These are phyloP conservation scores for Choristoneura rosaceana DNA, from an alignment of 2,888 invertebrate species.

Conservation along the genomic window DNA sequence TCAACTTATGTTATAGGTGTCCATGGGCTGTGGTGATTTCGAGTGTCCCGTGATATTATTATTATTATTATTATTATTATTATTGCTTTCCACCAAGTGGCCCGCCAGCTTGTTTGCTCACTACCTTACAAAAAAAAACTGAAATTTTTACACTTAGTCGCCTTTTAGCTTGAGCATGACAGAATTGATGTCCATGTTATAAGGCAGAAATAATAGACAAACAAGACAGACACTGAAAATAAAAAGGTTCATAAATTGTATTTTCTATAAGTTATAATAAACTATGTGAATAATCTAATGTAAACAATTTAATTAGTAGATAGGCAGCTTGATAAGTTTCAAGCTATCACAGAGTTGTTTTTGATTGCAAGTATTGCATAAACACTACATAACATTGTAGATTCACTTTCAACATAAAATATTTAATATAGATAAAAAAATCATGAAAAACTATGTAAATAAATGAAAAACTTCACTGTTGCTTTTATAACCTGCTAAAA, in stretches of 20 bases:
- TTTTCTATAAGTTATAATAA: not conserved
- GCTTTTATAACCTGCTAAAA: too few relatives aligned
- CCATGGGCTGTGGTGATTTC: too few relatives aligned
- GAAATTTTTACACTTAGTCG: too few relatives aligned
- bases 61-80: too few relatives aligned
- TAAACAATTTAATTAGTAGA: constrained; percentile 37
- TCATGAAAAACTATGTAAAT: not conserved
- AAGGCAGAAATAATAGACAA: not conserved
- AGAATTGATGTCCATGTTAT: too few relatives aligned
- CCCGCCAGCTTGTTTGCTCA: too few relatives aligned
- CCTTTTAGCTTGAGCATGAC: too few relatives aligned
- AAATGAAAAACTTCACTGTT: too few relatives aligned
- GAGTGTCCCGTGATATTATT: too few relatives aligned
- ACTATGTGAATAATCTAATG: constrained; percentile 7
- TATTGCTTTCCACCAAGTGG: too few relatives aligned
- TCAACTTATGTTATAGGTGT: too few relatives aligned
- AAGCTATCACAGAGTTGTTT: constrained; percentile 20
- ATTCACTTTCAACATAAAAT: not conserved
- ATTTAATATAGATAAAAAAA: not conserved
- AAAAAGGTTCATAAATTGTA: not conserved
- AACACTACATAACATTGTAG: not conserved
- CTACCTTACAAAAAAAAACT: too few relatives aligned
- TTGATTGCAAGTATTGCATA: constrained; percentile 11
- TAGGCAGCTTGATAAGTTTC: constrained; percentile 32
- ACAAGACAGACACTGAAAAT: not conserved